Evolutionary conservation across 2,797 vertebrate genomes (phyloP).

Genomic region (Enteromius radiatus): DNA sequence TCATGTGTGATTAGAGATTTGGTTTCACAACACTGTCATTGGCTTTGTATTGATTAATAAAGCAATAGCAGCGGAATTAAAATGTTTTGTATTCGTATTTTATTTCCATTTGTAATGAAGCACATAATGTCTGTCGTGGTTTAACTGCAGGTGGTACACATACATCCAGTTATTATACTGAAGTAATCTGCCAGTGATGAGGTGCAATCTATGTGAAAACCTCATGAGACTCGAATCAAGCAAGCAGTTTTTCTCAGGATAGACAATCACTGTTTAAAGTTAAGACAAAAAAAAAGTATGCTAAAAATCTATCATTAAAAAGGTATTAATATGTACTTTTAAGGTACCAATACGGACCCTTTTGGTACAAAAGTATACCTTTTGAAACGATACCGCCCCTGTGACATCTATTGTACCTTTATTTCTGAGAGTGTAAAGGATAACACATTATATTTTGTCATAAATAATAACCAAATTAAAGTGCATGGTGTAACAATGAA

Average conservation of each 20-base stretch:
- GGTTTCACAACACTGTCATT: background rate
- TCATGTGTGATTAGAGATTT: constrained; percentile 26
- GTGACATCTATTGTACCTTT: no score
- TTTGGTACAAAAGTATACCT: no score
- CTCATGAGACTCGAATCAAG: background rate
- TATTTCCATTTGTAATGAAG: background rate
- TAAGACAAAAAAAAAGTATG: background rate
- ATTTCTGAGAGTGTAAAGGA: background rate
- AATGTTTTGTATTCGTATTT: background rate
- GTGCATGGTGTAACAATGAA: background rate
- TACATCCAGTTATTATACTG: background rate
- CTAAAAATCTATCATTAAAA: background rate
- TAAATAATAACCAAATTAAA: background rate
- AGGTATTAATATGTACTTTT: no score
- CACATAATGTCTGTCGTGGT: background rate
- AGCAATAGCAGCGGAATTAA: background rate
- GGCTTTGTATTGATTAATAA: background rate
- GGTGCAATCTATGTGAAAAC: background rate
- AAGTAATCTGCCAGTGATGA: background rate
- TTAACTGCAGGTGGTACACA: background rate
- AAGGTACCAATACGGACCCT: no score
- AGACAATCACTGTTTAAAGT: background rate
- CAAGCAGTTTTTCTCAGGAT: background rate
- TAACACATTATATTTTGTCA: background rate
- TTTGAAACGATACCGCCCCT: no score